These are phyloP conservation scores for Chlorops oryzae DNA, from an alignment of 1,140 invertebrate genomes.

Conservation along the genomic window DNA sequence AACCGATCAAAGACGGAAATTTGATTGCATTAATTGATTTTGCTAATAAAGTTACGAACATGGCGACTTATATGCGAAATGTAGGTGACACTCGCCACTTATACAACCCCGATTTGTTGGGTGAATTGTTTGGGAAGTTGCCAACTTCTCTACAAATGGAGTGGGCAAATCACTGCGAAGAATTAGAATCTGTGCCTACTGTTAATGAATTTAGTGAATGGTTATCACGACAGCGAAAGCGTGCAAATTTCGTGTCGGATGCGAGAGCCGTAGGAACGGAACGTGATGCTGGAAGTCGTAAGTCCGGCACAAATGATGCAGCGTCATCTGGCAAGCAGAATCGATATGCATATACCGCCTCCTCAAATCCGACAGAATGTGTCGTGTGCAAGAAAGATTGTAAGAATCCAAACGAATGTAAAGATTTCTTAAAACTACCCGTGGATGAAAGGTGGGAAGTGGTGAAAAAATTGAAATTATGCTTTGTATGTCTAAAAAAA, in stretches of 20 bases:
- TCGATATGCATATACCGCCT: background rate
- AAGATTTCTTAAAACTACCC: too few species aligned
- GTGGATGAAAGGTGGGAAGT: too few species aligned
- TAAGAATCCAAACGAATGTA: too few species aligned
- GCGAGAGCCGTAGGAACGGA: too few species aligned
- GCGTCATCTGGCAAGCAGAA: background rate
- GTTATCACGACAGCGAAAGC: background rate
- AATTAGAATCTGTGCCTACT: too few species aligned
- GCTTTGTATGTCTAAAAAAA: too few species aligned
- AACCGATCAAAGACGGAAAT: background rate
- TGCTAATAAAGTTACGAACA: slow-evolving; percentile 5
- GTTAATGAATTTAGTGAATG: background rate
- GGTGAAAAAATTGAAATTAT: too few species aligned
- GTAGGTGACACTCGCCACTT: background rate
- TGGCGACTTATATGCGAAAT: background rate
- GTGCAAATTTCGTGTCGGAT: background rate
- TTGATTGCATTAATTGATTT: background rate
- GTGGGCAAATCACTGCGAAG: background rate
- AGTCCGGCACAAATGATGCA: background rate
- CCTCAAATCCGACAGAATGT: too few species aligned
- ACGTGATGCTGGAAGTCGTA: too few species aligned
- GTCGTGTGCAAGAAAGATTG: too few species aligned
- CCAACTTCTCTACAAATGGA: too few species aligned
- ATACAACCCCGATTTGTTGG: background rate
- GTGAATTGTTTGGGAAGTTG: slow-evolving; percentile 4